Conservation (phyloP, 2,797 vertebrate species). For the Pachyuromys duprasi region DNA sequence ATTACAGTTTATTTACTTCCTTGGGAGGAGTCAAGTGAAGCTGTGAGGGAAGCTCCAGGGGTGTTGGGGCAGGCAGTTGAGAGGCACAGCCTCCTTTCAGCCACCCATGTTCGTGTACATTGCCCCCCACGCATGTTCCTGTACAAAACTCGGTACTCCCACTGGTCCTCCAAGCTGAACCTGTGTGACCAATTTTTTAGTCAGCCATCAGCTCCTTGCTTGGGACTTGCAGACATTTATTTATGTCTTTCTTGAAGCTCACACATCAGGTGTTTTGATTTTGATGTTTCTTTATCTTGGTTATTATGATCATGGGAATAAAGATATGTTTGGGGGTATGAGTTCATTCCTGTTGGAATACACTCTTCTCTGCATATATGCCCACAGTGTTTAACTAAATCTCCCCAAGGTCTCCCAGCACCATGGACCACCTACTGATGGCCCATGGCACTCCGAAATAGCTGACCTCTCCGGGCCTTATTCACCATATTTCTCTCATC, state of each 20-base stretch:
- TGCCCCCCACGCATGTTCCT: not conserved
- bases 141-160: not conserved
- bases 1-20: not conserved
- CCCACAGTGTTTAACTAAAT: not conserved
- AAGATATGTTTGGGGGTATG: no score
- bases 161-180: not conserved
- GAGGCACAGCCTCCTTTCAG: not conserved
- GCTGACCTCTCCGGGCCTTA: accelerated
- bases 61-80: not conserved
- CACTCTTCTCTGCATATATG: no score
- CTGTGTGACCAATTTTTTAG: not conserved
- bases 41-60: not conserved
- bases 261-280: not conserved
- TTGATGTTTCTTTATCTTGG: not conserved
- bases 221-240: no score
- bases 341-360: not conserved
- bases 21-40: not conserved
- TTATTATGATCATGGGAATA: not conserved
- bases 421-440: no score
- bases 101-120: not conserved
- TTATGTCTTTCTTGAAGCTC: not conserved
- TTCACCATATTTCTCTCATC: no score
- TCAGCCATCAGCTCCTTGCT: not conserved
- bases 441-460: accelerated
- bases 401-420: not conserved